Evolutionary conservation across 2,113 vertebrate genomes (phyloP).

Genomic region (Cyprinodon brontotheroides): DNA sequence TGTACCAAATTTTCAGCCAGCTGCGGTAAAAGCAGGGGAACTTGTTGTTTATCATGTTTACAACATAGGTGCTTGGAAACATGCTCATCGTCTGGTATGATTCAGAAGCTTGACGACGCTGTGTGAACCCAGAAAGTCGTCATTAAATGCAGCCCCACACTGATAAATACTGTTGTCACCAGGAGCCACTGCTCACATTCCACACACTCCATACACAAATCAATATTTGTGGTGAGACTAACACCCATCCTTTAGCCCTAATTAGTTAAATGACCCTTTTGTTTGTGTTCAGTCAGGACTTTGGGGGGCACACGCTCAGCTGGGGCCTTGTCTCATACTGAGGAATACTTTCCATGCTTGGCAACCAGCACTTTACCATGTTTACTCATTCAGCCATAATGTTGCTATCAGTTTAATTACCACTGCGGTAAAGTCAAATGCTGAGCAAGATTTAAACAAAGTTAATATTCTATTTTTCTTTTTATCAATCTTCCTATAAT

Average conservation of each 20-base stretch:
- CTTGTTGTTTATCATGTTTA: not conserved
- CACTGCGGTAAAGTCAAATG: not conserved
- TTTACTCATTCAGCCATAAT: not conserved
- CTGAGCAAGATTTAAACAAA: not conserved
- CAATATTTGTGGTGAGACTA: conserved; percentile 1
- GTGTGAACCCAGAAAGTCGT: not conserved
- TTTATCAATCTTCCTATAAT: not conserved
- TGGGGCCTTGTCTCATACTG: not conserved
- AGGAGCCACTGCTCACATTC: not conserved
- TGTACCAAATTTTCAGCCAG: not conserved
- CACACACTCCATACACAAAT: conserved; percentile 1
- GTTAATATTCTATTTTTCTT: not conserved
- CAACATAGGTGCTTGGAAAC: not conserved
- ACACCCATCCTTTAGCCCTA: not conserved
- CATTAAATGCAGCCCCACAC: not conserved
- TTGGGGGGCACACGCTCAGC: not conserved
- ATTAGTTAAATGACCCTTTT: conserved; percentile 1
- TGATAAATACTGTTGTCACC: not conserved
- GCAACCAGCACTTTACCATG: conserved; percentile 1
- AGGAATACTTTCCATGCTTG: not conserved
- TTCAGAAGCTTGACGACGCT: not conserved
- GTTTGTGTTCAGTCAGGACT: not conserved
- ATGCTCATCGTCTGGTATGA: not conserved
- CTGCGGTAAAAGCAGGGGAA: not conserved
- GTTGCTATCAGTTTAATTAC: not conserved